A percentile compares a stretch with the other conserved stretches of the same genome.
Conservation (phyloP, 2,797 vertebrate genomes). For the Danio kyathit region DNA sequence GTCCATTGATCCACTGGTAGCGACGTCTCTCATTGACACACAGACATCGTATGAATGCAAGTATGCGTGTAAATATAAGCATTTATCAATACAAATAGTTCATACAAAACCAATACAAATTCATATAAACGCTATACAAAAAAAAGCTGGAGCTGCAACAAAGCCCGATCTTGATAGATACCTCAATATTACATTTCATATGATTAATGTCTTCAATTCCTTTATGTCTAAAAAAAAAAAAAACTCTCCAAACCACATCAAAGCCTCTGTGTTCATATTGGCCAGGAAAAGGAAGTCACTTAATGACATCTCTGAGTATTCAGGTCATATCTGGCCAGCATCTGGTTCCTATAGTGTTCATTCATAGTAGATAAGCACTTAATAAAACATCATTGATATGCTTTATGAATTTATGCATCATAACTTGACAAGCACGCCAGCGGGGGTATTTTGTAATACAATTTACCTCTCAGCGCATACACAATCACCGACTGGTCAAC, state of each 20-base stretch:
- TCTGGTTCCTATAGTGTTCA: neutral
- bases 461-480: neutral
- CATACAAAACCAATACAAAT: neutral
- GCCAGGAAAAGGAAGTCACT: slow-evolving; percentile 15
- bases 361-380: slow-evolving; percentile 9
- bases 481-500: slow-evolving; percentile 47
- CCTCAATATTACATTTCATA: neutral
- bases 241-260: neutral
- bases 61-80: neutral
- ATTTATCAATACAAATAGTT: slow-evolving; percentile 4
- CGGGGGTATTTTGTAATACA: neutral
- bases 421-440: neutral
- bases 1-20: slow-evolving; percentile 62
- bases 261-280: slow-evolving; percentile 13
- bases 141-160: neutral
- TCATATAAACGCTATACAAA: neutral
- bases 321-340: slow-evolving; percentile 32
- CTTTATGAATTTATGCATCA: neutral
- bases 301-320: neutral
- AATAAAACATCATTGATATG: slow-evolving; percentile 38
- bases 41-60: slow-evolving; percentile 36
- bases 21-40: slow-evolving; percentile 39
- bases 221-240: slow-evolving; percentile 13
- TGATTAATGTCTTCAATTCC: slow-evolving; percentile 32
- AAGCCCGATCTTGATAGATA: neutral